Conservation (phyloP, 2,113 vertebrate genomes). For the Myanophis thanlyinensis region DNA sequence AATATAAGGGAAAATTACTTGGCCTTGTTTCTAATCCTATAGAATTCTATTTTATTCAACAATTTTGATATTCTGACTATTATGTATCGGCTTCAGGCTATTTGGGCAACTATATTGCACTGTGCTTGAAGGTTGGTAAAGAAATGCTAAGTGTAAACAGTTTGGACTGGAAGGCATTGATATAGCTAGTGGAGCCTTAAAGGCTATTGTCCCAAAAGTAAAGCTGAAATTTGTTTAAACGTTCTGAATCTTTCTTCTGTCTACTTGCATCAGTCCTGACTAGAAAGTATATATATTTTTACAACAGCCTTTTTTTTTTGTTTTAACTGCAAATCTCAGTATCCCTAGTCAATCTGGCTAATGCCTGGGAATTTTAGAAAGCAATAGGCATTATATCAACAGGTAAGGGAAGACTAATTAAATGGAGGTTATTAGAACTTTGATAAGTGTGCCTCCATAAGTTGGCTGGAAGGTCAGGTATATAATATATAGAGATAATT, state of each 20-base stretch:
- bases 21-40: neutral
- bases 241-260: neutral
- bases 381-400: neutral
- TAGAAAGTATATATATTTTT: neutral
- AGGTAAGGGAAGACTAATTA: neutral
- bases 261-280: neutral
- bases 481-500: neutral
- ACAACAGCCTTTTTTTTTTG: neutral
- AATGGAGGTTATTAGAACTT: fast-evolving
- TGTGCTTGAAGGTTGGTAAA: constrained; percentile 18
- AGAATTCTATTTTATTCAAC: neutral
- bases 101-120: constrained; percentile 14
- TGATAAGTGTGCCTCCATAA: neutral
- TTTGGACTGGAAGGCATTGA: constrained; percentile 56
- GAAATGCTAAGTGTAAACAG: neutral
- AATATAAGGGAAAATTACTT: neutral
- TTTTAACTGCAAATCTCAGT: neutral
- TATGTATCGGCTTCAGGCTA: neutral
- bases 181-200: neutral
- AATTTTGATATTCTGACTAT: neutral
- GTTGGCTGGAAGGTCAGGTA: neutral
- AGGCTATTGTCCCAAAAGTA: neutral
- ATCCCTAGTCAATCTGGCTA: neutral
- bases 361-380: neutral
- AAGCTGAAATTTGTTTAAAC: neutral